Evolutionary conservation across 2,797 vertebrate genomes (phyloP).

Genomic region (Mergus octosetaceus): DNA sequence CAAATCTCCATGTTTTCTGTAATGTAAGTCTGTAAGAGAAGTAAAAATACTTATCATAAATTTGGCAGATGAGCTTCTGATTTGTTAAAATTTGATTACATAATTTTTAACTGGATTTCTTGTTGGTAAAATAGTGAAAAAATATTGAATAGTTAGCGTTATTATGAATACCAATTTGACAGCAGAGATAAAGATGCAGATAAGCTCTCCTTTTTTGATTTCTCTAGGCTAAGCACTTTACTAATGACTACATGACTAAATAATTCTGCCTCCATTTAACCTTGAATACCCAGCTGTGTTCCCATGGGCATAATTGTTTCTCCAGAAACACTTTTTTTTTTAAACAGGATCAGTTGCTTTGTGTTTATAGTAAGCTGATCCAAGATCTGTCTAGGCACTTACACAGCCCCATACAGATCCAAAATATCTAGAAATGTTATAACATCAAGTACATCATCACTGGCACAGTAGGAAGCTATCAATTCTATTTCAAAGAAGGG

Average conservation of each 20-base stretch:
- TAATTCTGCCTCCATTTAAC: neutral
- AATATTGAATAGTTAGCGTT: neutral
- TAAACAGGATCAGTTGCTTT: neutral
- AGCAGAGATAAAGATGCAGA: neutral
- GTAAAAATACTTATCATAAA: neutral
- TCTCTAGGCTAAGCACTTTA: neutral
- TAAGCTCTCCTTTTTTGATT: neutral
- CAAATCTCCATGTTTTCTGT: neutral
- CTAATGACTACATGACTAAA: neutral
- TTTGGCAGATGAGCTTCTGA: neutral
- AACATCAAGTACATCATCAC: neutral
- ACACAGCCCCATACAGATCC: neutral
- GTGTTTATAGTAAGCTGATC: neutral
- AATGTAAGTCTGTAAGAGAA: rapidly evolving
- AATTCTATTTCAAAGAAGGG: neutral
- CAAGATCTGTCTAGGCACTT: neutral
- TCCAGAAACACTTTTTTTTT: neutral
- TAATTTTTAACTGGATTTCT: neutral
- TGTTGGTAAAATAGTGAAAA: neutral
- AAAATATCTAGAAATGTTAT: neutral
- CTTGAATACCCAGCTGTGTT: neutral
- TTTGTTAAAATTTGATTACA: neutral
- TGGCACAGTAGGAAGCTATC: neutral
- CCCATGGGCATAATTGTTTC: neutral
- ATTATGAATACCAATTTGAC: neutral